Evolutionary conservation across 2,113 vertebrate species (phyloP), one percentile per base, ranked within the genome.

Genomic region (Ctenomys sociabilis): DNA sequence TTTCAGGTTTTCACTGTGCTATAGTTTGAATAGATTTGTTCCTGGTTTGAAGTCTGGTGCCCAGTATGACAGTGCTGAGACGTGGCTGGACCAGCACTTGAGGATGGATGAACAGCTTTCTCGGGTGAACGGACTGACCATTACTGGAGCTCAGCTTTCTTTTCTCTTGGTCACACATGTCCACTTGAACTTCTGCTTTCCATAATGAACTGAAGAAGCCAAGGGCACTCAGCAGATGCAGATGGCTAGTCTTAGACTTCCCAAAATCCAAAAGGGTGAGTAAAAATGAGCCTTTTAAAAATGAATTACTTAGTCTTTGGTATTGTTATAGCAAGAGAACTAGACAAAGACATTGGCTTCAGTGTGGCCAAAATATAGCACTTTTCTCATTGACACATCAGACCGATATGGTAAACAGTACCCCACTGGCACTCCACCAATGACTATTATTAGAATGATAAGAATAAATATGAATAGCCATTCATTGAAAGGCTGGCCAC

Each of bases 381-480:
- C 21, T 22, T 81, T 90, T 40, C 73, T 5, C 30, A 10, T 32
- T 8, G 26, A 84, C 4, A 49, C 26, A 16, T n/a, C 14, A 43
- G 9, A 64, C 24, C 37, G 72, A 96, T 59, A 63, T 28, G 37
- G 14, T 70, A 43, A 1, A 54, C 28, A 93, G 40, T n/a, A 5
- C 35, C 61, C 13, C 28, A 37, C 0, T 77, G 61, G 68, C 30
- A 87, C 22, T 83, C 49, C 40, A 86, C 59, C 81, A 72, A 8
- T 68, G 24, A 94, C 88, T 92, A 95, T 90, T 93, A 87, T 88
- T 92, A 92, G 90, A 85, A 77, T 83, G 12, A 84, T 84, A 80
- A 77, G 59, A 94, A 94, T 82, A 93, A 81, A 37, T 40, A 88
- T 90, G 32, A 97, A 97, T 63, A 75, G 6, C 7, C 66, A 90